Evolutionary conservation across 2,113 vertebrate genomes (phyloP), one percentile per base, ranked within the genome.

Genomic region (Sinocyclocheilus anophthalmus): DNA sequence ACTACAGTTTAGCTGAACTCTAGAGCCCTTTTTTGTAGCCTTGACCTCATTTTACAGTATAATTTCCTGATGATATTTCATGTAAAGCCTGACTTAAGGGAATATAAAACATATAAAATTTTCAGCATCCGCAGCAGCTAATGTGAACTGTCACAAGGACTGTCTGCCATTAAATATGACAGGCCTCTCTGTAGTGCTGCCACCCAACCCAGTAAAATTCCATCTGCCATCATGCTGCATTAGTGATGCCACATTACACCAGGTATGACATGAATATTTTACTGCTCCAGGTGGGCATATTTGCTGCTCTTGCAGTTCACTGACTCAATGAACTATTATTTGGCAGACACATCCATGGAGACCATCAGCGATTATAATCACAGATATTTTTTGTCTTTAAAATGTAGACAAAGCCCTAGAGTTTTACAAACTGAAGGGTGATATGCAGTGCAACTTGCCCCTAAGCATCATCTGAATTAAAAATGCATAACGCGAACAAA

Each of bases 251-350:
- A 84, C 83, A 90, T 87, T 88, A 88, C 85, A 83, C 79, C 84
- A 83, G 84, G 87, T 85, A 87, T 76, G 83, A 85, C 86, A 87
- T 88, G 80, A 87, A 86, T 87, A 88, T 87, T 89, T 89, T 81
- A 87, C 86, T 42, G 33, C 48, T 75, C 79, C 53, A 86, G 86
- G 89, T 81, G 80, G 85, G 76, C 61, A 83, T 61, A 73, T 70
- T 18, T 70, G 69, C 76, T 61, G 73, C 39, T 77, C 55, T 65
- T 73, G 82, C 82, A 73, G 82, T 84, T 84, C 82, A 84, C 48
- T 73, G 67, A 57, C 50, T 73, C 53, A 20, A n/a, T 63, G 55
- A 39, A 84, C 73, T 87, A 73, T 81, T 86, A 72, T 72, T 86
- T 61, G 48, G 48, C 50, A 81, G 53, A 81, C 37, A 80, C 53